Percentiles rank a stretch among this genome's conserved stretches.
These are phyloP conservation scores for Ditula angustiorana DNA, from an alignment of 2,888 invertebrate species.

Conservation along the genomic window DNA sequence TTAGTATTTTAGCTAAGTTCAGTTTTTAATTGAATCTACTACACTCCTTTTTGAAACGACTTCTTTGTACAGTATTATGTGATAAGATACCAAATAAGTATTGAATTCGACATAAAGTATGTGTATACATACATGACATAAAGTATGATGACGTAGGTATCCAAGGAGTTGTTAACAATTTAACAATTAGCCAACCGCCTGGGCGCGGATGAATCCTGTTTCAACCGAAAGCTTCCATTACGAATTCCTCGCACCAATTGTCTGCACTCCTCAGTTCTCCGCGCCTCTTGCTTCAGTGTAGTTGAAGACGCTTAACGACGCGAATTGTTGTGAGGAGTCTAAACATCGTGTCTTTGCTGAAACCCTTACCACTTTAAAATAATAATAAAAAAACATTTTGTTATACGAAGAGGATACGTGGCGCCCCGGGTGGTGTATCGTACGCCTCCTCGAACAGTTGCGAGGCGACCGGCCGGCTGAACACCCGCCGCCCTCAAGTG, in stretches of 20 bases:
- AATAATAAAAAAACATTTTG: constrained; percentile 24
- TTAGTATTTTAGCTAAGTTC: no score
- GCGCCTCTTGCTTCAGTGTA: constrained; percentile 63
- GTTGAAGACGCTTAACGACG: constrained; percentile 53
- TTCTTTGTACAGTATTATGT: no score
- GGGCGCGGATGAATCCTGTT: constrained; percentile 80
- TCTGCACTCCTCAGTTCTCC: constrained; percentile 71
- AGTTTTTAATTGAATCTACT: no score
- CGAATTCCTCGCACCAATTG: constrained; percentile 68
- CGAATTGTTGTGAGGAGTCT: constrained; percentile 11
- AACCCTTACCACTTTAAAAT: constrained; percentile 12
- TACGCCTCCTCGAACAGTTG: constrained; percentile 63
- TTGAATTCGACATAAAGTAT: constrained; percentile 19
- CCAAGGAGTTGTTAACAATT: constrained; percentile 37
- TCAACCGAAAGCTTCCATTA: constrained; percentile 72
- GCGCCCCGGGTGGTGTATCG: constrained; percentile 47
- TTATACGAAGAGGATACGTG: constrained; percentile 27
- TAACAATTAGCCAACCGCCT: constrained; percentile 48
- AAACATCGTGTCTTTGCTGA: constrained; percentile 1
- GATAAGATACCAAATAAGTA: background rate
- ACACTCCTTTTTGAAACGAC: no score
- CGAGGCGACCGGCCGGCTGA: constrained; percentile 68
- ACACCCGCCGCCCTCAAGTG: constrained; percentile 65
- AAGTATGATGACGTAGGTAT: no score
- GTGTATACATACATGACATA: constrained; percentile 10